Base-by-base conservation (phyloP, 2,888 invertebrate genomes). In the Polietes domitor region DNA sequence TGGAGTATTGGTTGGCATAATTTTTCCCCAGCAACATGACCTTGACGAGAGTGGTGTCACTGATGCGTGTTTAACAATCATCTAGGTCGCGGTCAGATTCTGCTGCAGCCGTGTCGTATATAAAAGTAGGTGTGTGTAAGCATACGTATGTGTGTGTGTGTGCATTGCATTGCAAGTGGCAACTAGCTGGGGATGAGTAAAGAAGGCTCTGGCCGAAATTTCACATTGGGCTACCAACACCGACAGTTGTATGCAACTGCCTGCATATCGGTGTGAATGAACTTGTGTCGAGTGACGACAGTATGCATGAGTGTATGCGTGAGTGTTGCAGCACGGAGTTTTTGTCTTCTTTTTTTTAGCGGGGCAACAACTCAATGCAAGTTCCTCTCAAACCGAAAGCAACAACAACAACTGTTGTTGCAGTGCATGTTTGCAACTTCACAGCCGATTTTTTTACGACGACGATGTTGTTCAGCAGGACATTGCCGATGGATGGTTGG, bases 1-100 rank as follows among this genome's bases (percentile, higher is more conserved):
- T 76, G 37, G 83, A 79, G 74, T 83, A 83, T 77, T 80, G 80
- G 83, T 83, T 83, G 85, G 85, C 85, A 85, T 85, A 85, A 85
- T 85, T 85, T 85, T 80, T 78, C 79, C 26, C 28, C 61, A 58
- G 2, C 68, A 78, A 76, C 84, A 70, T 85, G 85, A 85, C 85
- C 85, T 85, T 85, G 85, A 85, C 85, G 77, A 80, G 82, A 82
- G 82, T 82, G 85, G 85, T 82, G 85, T 80, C 82, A 82, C 85
- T 82, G 85, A 82, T 82, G 82, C 81, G 80, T 85, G 85, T 80
- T 85, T 82, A 82, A 82, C 85, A 82, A 85, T 85, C 80, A 82
- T 82, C 80, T 85, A 82, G 85, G 82, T 82, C 82, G 85, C 82
- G 82, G 85, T 82, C 81, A 84, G 81, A 79, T 84, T 47, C 76